phyloP scores from a whole-genome alignment of 2,113 vertebrate genomes.

The Aegithalos caudatus region DNA sequence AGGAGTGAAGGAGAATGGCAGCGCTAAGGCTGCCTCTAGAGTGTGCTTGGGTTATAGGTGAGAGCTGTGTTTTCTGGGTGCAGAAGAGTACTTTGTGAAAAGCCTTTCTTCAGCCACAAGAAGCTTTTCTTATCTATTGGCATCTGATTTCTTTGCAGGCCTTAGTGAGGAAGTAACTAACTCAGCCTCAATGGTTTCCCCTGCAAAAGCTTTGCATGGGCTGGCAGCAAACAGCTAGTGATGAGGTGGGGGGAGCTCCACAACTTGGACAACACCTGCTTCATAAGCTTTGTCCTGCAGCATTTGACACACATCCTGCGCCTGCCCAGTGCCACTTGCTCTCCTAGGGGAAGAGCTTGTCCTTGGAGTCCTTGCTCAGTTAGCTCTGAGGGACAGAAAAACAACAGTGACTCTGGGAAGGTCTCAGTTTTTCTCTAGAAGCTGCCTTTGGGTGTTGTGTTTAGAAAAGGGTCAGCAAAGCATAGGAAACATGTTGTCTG shows the following conservation, averaged over 20 bases:
- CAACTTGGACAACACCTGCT: neutral
- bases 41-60: neutral
- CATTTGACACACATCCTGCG: neutral
- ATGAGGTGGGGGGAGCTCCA: neutral
- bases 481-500: neutral
- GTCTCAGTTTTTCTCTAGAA: neutral
- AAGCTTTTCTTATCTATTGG: neutral
- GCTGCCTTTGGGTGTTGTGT: neutral
- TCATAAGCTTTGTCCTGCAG: neutral
- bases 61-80: neutral
- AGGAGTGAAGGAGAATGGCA: neutral
- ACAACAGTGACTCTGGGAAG: neutral
- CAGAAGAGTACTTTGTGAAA: neutral
- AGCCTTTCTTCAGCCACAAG: neutral
- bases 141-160: neutral
- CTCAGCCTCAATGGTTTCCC: neutral
- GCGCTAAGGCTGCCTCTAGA: neutral
- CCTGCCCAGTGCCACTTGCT: neutral
- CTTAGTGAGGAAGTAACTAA: neutral
- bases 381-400: neutral
- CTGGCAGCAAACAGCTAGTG: neutral
- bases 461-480: neutral
- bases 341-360: neutral
- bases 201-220: neutral
- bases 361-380: neutral